Evolutionary conservation across 1,140 invertebrate species (phyloP), one percentile per base, ranked within the genome.

Genomic region (Pogonomyrmex barbatus): DNA sequence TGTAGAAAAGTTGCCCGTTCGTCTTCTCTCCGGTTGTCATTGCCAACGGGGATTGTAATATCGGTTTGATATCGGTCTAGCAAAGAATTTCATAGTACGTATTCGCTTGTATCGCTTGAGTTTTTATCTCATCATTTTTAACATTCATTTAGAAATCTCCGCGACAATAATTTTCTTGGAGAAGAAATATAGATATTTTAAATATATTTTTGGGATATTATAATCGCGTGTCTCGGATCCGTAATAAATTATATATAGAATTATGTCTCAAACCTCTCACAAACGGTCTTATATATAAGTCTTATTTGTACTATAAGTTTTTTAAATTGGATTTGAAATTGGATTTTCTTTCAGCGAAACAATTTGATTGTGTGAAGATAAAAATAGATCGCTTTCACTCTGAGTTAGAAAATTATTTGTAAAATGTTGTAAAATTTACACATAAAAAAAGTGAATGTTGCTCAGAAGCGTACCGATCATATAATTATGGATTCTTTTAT

Each of bases 1-100:
- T 65, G 12, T 14, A 54, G 58, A 68, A 89, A 83, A 89, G 67
- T 85, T 87, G 9, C 56, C 12, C 9, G 14, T 63, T 75, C 33
- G 36, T 60, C 75, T 73, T 58, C 52, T 67, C 71, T 33, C 30
- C 39, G 17, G 65, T 81, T 68, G 77, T 68, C 62, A 70, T 54
- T 81, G 47, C n/a, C 36, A 68, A 42, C 47, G 36, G 47, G 47
- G 63, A 78, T 78, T 78, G 17, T 50, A 42, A 65, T 65, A 50
- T 47, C n/a, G 24, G 14, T 50, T 45, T 47, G 45, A 47, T 77
- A 47, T 65, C 17, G 10, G 73, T 56, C 0, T 24, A 42, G 39
- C n/a, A 36, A 12, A 77, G 30, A 63, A 24, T 77, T 45, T 77
- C 24, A 42, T 17, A 36, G 65, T 24, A 24, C 24, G 24, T 24